phyloP scores from a whole-genome alignment of 2,888 invertebrate species.

The Colostygia pectinataria region DNA sequence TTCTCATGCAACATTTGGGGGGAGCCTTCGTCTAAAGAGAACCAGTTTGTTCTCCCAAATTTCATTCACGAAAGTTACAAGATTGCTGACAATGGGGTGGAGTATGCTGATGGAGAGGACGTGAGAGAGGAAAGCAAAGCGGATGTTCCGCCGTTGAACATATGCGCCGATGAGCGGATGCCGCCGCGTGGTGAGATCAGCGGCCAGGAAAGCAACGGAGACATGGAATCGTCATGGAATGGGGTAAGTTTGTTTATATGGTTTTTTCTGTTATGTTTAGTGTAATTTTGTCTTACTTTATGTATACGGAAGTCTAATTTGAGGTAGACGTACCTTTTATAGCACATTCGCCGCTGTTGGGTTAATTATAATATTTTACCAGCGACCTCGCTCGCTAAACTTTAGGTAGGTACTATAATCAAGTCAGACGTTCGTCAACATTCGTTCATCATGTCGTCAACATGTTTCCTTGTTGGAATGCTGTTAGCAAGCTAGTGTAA shows the following conservation, averaged over 20 bases:
- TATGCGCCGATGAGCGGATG: conserved; percentile 93
- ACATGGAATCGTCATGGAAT: conserved; percentile 90
- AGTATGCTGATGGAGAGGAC: conserved; percentile 57
- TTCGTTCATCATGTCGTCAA: too few relatives aligned
- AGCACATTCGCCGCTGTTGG: too few relatives aligned
- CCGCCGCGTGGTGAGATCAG: conserved; percentile 93
- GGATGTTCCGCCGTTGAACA: conserved; percentile 83
- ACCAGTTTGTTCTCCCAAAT: conserved; percentile 72
- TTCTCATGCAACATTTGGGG: conserved; percentile 59
- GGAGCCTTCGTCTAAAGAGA: conserved; percentile 67
- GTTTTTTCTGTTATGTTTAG: background rate
- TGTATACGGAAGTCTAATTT: too few relatives aligned
- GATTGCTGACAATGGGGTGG: conserved; percentile 63
- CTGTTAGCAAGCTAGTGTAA: too few relatives aligned
- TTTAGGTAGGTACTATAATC: too few relatives aligned
- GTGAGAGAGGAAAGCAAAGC: conserved; percentile 63
- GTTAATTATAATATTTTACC: too few relatives aligned
- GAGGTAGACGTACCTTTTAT: too few relatives aligned
- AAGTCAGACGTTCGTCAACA: too few relatives aligned
- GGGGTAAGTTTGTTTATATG: conserved; percentile 76
- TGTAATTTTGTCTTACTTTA: too few relatives aligned
- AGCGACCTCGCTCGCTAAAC: too few relatives aligned
- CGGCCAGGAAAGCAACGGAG: conserved; percentile 93
- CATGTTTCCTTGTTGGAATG: too few relatives aligned
- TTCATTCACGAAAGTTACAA: conserved; percentile 78